Conservation (phyloP, 1,140 invertebrate genomes). For the Sinella curviseta region DNA sequence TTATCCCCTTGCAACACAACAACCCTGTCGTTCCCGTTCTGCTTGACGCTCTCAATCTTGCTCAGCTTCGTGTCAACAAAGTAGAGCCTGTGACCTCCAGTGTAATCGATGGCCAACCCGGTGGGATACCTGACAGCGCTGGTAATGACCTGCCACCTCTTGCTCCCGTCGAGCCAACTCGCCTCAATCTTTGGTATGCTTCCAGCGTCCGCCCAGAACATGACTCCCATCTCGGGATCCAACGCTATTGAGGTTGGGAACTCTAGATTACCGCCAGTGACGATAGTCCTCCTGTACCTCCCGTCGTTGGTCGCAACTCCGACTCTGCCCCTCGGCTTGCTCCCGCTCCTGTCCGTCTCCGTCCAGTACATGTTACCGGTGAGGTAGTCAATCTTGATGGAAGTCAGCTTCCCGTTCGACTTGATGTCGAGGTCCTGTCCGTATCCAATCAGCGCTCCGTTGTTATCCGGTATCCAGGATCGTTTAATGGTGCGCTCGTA, state of each 20-base stretch:
- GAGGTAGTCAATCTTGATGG: constrained; percentile 87
- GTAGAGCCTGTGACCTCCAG: constrained; percentile 81
- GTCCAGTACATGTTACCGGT: constrained; percentile 93
- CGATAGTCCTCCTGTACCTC: constrained; percentile 76
- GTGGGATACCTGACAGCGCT: constrained; percentile 79
- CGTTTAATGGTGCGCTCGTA: constrained; percentile 86
- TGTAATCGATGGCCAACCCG: constrained; percentile 85
- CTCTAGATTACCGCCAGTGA: constrained; percentile 65
- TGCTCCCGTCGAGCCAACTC: constrained; percentile 93
- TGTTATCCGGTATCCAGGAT: constrained; percentile 79
- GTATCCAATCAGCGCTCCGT: constrained; percentile 70
- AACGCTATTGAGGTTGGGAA: constrained; percentile 81
- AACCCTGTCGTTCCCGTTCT: constrained; percentile 77
- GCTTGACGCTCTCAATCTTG: constrained; percentile 83
- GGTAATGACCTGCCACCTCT: constrained; percentile 74
- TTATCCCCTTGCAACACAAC: constrained; percentile 69
- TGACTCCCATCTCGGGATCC: constrained; percentile 78
- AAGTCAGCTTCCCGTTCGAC: constrained; percentile 72
- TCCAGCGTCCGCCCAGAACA: constrained; percentile 89
- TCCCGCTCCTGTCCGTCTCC: constrained; percentile 74
- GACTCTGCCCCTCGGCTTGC: constrained; percentile 64
- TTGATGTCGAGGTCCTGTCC: constrained; percentile 76
- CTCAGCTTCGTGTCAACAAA: constrained; percentile 95
- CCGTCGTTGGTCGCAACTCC: constrained; percentile 88
- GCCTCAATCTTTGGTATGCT: constrained; percentile 69